Evolutionary conservation across 2,888 invertebrate genomes (phyloP).

Genomic region (Synergus umbraculus): DNA sequence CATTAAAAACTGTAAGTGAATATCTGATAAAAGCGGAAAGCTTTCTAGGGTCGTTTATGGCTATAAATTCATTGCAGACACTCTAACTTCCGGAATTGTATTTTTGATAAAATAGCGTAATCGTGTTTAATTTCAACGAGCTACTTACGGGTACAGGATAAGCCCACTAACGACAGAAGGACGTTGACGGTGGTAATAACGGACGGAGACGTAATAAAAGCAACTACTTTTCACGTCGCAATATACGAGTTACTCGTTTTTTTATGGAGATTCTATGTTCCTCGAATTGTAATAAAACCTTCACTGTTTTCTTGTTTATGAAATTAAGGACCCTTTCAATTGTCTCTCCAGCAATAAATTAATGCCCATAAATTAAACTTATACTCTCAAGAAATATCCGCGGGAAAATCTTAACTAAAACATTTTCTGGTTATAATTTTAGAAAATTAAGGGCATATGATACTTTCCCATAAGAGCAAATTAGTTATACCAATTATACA

Average conservation of each 20-base stretch:
- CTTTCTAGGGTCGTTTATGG: not conserved
- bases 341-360: not conserved
- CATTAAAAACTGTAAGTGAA: not conserved
- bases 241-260: conserved; percentile 18
- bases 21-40: not conserved
- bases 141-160: conserved; percentile 19
- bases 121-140: conserved; percentile 11
- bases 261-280: conserved; percentile 22
- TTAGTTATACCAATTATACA: too few species aligned
- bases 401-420: too few species aligned
- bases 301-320: not conserved
- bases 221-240: conserved; percentile 29
- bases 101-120: conserved; percentile 30
- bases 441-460: too few species aligned
- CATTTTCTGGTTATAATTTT: too few species aligned
- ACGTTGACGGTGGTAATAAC: conserved; percentile 10
- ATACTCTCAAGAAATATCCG: not conserved
- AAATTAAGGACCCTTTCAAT: not conserved
- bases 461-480: too few species aligned
- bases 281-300: not conserved
- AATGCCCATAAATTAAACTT: not conserved
- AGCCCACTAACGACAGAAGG: conserved; percentile 24
- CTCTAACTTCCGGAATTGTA: conserved; percentile 4
- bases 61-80: conserved; percentile 7
- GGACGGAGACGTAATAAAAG: conserved; percentile 24